phyloP scores from a whole-genome alignment of 2,797 vertebrate genomes.

The Todus mexicanus region DNA sequence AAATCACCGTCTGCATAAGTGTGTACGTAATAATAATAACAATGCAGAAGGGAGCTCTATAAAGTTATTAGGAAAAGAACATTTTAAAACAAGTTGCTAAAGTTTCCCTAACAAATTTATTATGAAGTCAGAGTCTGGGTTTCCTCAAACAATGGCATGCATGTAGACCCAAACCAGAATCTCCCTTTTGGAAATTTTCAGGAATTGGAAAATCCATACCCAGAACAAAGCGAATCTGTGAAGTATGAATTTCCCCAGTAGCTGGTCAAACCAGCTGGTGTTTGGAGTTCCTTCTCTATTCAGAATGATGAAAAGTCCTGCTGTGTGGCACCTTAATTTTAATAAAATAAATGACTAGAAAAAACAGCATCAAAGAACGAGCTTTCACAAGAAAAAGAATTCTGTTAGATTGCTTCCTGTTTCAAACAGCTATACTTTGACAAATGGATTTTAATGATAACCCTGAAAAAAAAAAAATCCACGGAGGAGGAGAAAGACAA shows the following conservation, averaged over 20 bases:
- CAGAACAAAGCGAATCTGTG: neutral
- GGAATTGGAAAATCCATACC: neutral
- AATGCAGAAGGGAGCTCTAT: neutral
- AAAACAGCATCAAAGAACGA: neutral
- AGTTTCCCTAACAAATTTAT: neutral
- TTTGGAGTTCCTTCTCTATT: neutral
- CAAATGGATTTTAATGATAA: neutral
- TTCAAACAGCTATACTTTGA: neutral
- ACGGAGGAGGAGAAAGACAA: neutral
- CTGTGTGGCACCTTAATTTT: neutral
- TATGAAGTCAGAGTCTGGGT: neutral
- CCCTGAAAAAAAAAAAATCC: neutral
- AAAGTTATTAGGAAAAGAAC: neutral
- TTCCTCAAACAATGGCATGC: neutral
- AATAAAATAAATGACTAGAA: neutral
- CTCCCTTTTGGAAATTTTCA: neutral
- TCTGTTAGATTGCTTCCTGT: neutral
- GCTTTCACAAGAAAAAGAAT: neutral
- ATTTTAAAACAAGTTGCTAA: neutral
- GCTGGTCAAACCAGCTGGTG: neutral
- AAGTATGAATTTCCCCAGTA: neutral
- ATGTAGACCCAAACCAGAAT: neutral
- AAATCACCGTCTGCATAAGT: neutral
- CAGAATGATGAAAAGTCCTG: neutral
- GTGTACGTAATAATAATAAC: neutral